Evolutionary conservation across 2,888 invertebrate genomes (phyloP).

Genomic region (Drosophila paramelanica): DNA sequence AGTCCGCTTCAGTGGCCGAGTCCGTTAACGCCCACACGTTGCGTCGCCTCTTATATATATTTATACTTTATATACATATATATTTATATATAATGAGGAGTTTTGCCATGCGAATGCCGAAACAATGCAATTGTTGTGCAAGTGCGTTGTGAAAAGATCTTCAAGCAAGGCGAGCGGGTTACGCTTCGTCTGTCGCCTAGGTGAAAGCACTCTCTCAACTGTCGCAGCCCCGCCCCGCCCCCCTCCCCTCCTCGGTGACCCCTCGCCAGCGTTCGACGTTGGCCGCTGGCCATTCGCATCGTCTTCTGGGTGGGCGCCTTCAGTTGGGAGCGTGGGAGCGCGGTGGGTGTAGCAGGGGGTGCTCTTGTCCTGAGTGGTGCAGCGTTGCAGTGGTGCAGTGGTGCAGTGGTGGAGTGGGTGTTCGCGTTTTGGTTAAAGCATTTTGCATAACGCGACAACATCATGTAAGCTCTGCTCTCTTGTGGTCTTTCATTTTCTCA

Average conservation of each 20-base stretch:
- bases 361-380: background rate
- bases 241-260: background rate
- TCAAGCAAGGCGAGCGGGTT: constrained; percentile 49
- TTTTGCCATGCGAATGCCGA: constrained; percentile 53
- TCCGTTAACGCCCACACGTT: constrained; percentile 76
- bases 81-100: constrained; percentile 54
- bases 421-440: constrained; percentile 18
- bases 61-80: no score
- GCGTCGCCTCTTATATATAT: constrained; percentile 73
- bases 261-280: constrained; percentile 15
- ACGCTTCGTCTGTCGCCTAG: constrained; percentile 56
- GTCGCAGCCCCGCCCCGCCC: background rate
- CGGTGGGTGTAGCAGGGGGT: constrained; percentile 5
- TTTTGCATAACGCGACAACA: constrained; percentile 78
- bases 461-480: constrained; percentile 54
- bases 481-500: constrained; percentile 51
- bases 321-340: constrained; percentile 25
- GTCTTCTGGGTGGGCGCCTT: constrained; percentile 72
- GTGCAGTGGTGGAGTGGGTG: constrained; percentile 6
- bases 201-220: constrained; percentile 64
- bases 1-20: constrained; percentile 62
- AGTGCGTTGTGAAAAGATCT: constrained; percentile 66
- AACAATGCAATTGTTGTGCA: constrained; percentile 75
- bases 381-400: background rate
- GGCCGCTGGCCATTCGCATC: constrained; percentile 46